Conservation (phyloP, 2,797 vertebrate species). For the Rhodeus uyekii region DNA sequence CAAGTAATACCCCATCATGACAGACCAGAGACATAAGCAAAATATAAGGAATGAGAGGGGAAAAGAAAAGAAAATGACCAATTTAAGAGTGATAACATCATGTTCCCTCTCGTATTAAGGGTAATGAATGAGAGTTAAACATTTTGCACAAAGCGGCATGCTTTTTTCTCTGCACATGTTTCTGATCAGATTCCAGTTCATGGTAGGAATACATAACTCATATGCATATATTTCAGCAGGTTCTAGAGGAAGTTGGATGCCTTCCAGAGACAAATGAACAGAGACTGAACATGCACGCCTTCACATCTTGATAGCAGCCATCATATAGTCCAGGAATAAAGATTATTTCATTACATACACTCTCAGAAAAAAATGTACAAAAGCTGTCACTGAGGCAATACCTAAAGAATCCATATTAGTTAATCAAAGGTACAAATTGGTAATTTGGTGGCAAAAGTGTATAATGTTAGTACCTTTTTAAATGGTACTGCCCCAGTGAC, state of each 20-base stretch:
- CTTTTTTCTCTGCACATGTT: not conserved
- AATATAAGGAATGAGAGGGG: not conserved
- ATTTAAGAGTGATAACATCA: not conserved
- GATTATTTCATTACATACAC: no score
- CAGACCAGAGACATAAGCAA: conserved; percentile 3
- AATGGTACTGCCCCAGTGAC: no score
- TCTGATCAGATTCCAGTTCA: not conserved
- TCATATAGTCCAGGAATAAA: not conserved
- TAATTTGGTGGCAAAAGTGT: no score
- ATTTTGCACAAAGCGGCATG: not conserved
- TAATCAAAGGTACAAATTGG: no score
- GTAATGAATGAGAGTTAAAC: not conserved
- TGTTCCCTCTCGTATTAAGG: not conserved
- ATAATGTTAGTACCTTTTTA: no score
- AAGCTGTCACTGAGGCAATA: no score
- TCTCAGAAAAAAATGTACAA: no score
- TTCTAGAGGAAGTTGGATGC: not conserved
- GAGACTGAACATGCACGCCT: not conserved
- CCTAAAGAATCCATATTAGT: no score
- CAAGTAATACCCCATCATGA: conserved; percentile 14
- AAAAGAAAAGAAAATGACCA: not conserved
- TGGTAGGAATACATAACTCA: not conserved
- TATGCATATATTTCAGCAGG: not conserved
- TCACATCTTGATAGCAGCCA: not conserved
- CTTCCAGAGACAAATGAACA: conserved; percentile 7